Evolutionary conservation across 1,140 invertebrate genomes (phyloP).

Genomic region (Acromyrmex charruanus): DNA sequence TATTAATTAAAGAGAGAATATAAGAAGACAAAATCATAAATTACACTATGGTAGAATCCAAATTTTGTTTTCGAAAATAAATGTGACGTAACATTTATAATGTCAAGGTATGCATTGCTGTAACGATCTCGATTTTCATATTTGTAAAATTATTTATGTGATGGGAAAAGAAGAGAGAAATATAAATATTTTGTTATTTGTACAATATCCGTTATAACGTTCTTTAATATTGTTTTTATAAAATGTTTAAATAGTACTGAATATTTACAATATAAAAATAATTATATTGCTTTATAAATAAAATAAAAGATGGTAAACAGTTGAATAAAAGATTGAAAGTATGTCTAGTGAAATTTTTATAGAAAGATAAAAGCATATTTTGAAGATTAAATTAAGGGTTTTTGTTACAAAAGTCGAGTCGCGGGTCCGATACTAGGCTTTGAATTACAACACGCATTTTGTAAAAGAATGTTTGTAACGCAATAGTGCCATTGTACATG

Average conservation of each 20-base stretch:
- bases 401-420: background rate
- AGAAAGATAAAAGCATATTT: too few species aligned
- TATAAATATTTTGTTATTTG: conserved; percentile 78
- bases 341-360: background rate
- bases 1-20: background rate
- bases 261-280: background rate
- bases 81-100: background rate
- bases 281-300: background rate
- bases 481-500: conserved; percentile 16
- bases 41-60: background rate
- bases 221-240: background rate
- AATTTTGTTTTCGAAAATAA: background rate
- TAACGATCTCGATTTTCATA: conserved; percentile 81
- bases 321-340: background rate
- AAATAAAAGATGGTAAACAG: too few species aligned
- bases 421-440: background rate
- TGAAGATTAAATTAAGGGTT: background rate
- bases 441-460: conserved; percentile 19
- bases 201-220: background rate
- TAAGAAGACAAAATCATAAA: background rate
- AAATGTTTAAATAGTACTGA: background rate
- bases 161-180: conserved; percentile 60
- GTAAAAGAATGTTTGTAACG: conserved; percentile 25
- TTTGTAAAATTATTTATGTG: conserved; percentile 79
- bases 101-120: background rate